Evolutionary conservation across 1,140 invertebrate species (phyloP), one percentile per base, ranked within the genome.

Genomic region (Zaprionus camerounensis): DNA sequence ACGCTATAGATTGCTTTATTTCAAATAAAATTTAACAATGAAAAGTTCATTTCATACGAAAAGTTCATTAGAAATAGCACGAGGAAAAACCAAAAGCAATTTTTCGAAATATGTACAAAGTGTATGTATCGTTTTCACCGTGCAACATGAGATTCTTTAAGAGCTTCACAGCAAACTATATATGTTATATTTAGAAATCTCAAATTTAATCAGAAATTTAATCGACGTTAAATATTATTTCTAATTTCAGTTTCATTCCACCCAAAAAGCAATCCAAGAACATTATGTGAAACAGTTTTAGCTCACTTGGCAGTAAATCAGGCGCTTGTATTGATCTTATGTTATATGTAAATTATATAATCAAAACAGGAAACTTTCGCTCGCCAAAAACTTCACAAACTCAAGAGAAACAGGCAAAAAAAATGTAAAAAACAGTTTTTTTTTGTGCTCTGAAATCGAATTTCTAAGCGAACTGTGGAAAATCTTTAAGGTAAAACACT

Each of bases 371-470:
- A 11, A 51, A 51, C 46, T 13, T 51, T 24, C 0, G 41, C 6
- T 2, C 7, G 9, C n/a, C 41, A 17, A 20, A 51, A 51, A 51
- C 46, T 51, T 51, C 20, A 24, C 20, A 24, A 51, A 51, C 20
- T 51, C 46, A 51, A 51, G 20, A 24, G 22, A 51, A 51, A 56
- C 24, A n/a, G n/a, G 11, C 26, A 28, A 56, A 56, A 26, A 56
- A 26, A 56, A 11, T 20, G n/a, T n/a, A 17, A 46, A 46, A 46
- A 46, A 46, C 17, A n/a, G 41, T 46, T 46, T 17, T 11, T 44
- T 17, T 28, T 6, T 28, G 9, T 34, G 31, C 31, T 34, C 31
- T 11, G 31, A 51, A 11, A 51, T 51, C n/a, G 24, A 26, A 24
- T 4, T 53, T 53, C 12, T n/a, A 38, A 59, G 28, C 31, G 28